Percentiles rank a stretch among this genome's conserved stretches.
Evolutionary conservation across 2,888 invertebrate species (phyloP).

Genomic region (Ganaspis brasiliensis): DNA sequence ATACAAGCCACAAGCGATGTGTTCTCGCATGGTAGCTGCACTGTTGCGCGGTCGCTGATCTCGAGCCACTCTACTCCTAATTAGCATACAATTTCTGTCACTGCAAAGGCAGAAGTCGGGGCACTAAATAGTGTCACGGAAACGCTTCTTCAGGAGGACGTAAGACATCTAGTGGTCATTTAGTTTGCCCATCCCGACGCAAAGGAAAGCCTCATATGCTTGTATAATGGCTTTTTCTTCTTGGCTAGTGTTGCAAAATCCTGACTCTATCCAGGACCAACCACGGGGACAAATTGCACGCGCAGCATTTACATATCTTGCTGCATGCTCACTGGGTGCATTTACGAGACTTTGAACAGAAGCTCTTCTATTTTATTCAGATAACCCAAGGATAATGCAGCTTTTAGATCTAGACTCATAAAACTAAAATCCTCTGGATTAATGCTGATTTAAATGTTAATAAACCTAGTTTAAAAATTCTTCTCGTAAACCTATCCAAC

Average conservation of each 20-base stretch:
- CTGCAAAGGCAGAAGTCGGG: slow-evolving; percentile 59
- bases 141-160: slow-evolving; percentile 50
- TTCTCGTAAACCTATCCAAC: too few species aligned
- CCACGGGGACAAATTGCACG: slow-evolving; percentile 71
- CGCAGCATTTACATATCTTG: slow-evolving; percentile 72
- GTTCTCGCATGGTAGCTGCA: slow-evolving; percentile 46
- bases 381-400: not conserved
- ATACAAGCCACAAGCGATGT: slow-evolving; percentile 50
- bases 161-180: slow-evolving; percentile 39
- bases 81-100: slow-evolving; percentile 76
- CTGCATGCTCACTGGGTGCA: slow-evolving; percentile 48
- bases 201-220: not conserved
- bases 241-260: slow-evolving; percentile 20
- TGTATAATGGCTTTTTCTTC: slow-evolving; percentile 22
- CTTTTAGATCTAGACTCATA: not conserved
- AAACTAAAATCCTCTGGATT: slow-evolving; percentile 5
- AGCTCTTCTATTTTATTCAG: not conserved
- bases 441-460: too few species aligned
- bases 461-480: too few species aligned
- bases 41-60: slow-evolving; percentile 29
- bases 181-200: slow-evolving; percentile 23
- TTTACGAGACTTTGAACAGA: slow-evolving; percentile 33
- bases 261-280: slow-evolving; percentile 40
- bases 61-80: slow-evolving; percentile 62
- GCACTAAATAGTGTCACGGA: slow-evolving; percentile 61